phyloP scores from a whole-genome alignment of 2,888 invertebrate genomes.

The Dryobotodes eremita region DNA sequence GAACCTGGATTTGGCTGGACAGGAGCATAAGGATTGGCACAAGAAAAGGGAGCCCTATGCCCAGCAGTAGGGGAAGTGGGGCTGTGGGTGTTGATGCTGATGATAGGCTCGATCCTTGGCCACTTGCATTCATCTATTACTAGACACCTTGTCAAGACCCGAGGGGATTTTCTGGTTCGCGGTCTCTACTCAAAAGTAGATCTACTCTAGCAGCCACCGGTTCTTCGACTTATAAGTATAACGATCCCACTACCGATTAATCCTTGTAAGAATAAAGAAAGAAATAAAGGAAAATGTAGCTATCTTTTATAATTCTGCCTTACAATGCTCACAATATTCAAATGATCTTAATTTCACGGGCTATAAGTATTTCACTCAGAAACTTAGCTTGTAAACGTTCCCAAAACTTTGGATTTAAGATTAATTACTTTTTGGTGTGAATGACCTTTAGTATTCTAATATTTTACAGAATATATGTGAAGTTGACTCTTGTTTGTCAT shows the following conservation, averaged over 20 bases:
- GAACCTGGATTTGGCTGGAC: no score
- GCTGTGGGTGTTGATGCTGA: no score
- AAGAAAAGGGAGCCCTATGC: no score
- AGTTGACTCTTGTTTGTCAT: neutral
- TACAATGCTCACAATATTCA: constrained; percentile 1
- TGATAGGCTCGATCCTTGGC: neutral
- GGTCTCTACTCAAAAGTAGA: neutral
- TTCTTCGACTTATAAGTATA: neutral
- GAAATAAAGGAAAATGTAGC: neutral
- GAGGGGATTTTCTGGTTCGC: neutral
- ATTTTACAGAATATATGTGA: constrained; percentile 10
- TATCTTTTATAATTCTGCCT: neutral
- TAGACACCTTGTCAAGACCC: no score
- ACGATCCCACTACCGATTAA: neutral
- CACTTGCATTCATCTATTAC: neutral
- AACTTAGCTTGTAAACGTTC: constrained; percentile 52
- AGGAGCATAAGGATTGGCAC: no score
- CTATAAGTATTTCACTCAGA: constrained; percentile 26
- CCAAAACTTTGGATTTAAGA: constrained; percentile 52
- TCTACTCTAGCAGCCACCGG: neutral
- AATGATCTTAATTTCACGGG: constrained; percentile 45
- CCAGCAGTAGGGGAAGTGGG: no score
- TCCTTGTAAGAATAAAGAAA: neutral
- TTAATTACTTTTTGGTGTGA: constrained; percentile 58
- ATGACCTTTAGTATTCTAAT: constrained; percentile 33